These are phyloP conservation scores for Scomberomorus guttatus DNA, from an alignment of 2,797 vertebrate genomes.

Conservation along the genomic window DNA sequence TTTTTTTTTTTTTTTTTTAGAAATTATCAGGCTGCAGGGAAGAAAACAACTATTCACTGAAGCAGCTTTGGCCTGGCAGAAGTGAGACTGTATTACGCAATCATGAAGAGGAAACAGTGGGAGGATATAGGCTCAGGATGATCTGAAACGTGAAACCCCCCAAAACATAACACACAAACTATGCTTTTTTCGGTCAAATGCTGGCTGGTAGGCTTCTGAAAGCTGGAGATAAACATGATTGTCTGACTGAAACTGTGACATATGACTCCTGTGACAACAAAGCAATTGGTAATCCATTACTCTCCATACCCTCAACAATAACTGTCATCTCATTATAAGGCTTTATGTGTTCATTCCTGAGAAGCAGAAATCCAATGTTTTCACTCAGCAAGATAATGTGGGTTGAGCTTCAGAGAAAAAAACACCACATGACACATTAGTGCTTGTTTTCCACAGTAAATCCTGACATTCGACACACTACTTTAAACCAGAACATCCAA, in stretches of 20 bases:
- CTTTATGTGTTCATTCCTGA: slow-evolving; percentile 29
- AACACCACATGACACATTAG: slow-evolving; percentile 12
- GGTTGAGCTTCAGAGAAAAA: slow-evolving; percentile 17
- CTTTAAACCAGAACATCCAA: slow-evolving; percentile 46
- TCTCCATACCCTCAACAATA: neutral
- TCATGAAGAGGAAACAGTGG: slow-evolving; percentile 68
- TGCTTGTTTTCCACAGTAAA: slow-evolving; percentile 39
- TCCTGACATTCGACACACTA: slow-evolving; percentile 40
- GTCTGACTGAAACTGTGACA: neutral
- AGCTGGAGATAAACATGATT: neutral
- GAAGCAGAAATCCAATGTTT: slow-evolving; percentile 32
- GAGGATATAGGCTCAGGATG: slow-evolving; percentile 52
- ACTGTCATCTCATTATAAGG: neutral
- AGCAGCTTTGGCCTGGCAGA: slow-evolving; percentile 54
- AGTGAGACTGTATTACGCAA: slow-evolving; percentile 72
- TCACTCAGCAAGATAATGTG: slow-evolving; percentile 17
- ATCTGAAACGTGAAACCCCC: slow-evolving; percentile 25
- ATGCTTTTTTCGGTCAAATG: neutral
- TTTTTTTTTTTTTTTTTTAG: neutral
- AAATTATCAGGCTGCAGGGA: neutral
- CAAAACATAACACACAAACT: slow-evolving; percentile 4
- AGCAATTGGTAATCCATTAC: neutral
- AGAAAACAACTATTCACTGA: slow-evolving; percentile 25
- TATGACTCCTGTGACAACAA: neutral
- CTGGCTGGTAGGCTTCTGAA: neutral